Evolutionary conservation across 2,113 vertebrate species (phyloP).

Genomic region (Typhlomys cinereus): DNA sequence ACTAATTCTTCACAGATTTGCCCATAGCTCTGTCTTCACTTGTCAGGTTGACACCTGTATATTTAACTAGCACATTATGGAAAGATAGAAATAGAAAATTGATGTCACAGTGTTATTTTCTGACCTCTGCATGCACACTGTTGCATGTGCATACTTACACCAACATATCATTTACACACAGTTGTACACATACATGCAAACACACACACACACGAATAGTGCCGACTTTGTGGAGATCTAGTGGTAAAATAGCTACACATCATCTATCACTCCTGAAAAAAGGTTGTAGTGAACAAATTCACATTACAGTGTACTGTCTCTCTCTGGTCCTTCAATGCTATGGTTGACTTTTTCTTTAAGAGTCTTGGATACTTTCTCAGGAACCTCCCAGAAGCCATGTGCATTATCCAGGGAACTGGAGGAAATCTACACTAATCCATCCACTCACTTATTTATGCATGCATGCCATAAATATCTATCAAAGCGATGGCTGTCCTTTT

Average conservation of each 20-base stretch:
- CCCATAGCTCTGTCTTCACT: too few relatives aligned
- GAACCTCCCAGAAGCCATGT: neutral
- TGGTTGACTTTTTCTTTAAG: neutral
- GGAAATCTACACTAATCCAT: neutral
- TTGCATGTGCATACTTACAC: too few relatives aligned
- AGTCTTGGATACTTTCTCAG: neutral
- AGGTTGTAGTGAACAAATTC: neutral
- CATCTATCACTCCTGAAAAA: neutral
- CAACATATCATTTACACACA: too few relatives aligned
- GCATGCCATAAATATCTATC: neutral
- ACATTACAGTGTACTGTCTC: neutral
- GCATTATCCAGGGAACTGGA: neutral
- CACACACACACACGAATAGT: neutral
- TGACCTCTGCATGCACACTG: too few relatives aligned
- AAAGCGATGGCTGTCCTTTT: neutral
- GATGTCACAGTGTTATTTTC: too few relatives aligned
- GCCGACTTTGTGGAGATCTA: neutral
- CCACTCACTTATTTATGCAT: slow-evolving; percentile 38
- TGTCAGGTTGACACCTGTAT: too few relatives aligned
- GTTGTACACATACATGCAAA: too few relatives aligned
- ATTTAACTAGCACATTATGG: too few relatives aligned
- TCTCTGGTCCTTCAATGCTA: neutral
- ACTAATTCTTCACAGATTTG: too few relatives aligned
- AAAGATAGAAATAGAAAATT: too few relatives aligned
- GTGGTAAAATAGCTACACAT: neutral